phyloP scores from a whole-genome alignment of 1,140 invertebrate genomes.

The Drosophila sproati region DNA sequence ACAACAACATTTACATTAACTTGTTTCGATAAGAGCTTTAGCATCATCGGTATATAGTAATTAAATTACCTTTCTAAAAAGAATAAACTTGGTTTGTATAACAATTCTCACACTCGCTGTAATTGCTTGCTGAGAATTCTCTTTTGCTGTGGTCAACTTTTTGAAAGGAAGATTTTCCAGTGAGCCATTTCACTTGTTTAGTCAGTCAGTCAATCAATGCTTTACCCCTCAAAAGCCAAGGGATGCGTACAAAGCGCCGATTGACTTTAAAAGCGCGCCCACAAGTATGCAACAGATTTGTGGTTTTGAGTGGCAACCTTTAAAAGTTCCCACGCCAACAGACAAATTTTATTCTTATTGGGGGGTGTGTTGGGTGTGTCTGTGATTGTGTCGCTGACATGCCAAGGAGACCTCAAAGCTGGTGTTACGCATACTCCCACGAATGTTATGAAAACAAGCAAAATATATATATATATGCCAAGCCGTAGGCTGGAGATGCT shows the following conservation, averaged over 20 bases:
- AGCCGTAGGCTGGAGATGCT: slow-evolving; percentile 37
- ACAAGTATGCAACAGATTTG: slow-evolving; percentile 81
- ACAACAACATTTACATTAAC: too few species aligned
- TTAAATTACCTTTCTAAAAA: too few species aligned
- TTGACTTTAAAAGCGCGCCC: slow-evolving; percentile 74
- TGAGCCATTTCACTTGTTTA: slow-evolving; percentile 35
- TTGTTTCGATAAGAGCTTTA: too few species aligned
- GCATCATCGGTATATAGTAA: too few species aligned
- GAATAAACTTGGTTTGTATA: too few species aligned
- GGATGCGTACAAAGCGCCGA: slow-evolving; percentile 35
- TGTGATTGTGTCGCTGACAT: slow-evolving; percentile 58
- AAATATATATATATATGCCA: slow-evolving; percentile 17
- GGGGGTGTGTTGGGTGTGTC: slow-evolving; percentile 16
- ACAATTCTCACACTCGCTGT: too few species aligned
- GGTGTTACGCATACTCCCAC: slow-evolving; percentile 50
- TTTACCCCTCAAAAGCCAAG: slow-evolving; percentile 21
- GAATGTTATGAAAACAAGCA: slow-evolving; percentile 63
- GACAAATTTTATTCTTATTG: slow-evolving; percentile 19
- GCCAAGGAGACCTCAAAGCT: slow-evolving; percentile 56
- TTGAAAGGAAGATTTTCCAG: neutral
- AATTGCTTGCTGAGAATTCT: too few species aligned
- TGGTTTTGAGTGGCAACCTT: slow-evolving; percentile 45
- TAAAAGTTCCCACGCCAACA: slow-evolving; percentile 50
- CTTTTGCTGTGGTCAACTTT: neutral
- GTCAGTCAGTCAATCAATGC: slow-evolving; percentile 67